Base-by-base conservation (phyloP, 2,113 vertebrate species). In the Perca flavescens region DNA sequence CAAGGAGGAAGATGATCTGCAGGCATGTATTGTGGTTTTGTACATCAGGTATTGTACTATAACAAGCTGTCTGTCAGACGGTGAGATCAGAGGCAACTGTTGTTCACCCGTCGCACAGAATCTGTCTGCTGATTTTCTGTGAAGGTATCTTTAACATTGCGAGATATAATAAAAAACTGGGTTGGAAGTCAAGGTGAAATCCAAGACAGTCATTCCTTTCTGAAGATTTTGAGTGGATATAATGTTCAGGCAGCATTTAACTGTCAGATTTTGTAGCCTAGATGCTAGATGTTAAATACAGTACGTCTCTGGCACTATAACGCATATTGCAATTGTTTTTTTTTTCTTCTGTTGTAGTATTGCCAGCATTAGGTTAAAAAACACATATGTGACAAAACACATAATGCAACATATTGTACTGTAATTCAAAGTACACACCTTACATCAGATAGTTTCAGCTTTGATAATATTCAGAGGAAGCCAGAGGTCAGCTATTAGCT, bases 11-110 rank as follows among this genome's bases (percentile, higher is more conserved):
- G 90, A 84, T 80, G 86, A 92, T 92, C 86, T 86, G 85, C 87
- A 85, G 88, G 67, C 84, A 28, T 79, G 85, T 71, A 70, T 83
- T 77, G 83, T 80, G 74, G 67, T 72, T 88, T 90, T 88, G 86
- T 85, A 87, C 88, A 71, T 83, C 57, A 73, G 69, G 74, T 86
- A 87, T 84, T 87, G 84, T 89, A 72, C 79, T 82, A 74, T 90
- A 91, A 91, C 88, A 86, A 88, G 87, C 83, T 81, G 85, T 89
- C 92, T 80, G 80, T 84, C 89, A 91, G 83, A 54, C 70, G 60
- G 71, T 2, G 61, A 89, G 90, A 92, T 89, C 88, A 87, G 80
- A 90, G 78, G 82, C 61, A 68, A 68, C 82, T 83, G 88, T 79
- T 89, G 82, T 85, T 88, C 85, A 46, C 5, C 75, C 22, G 8